Evolutionary conservation across 2,888 invertebrate species (phyloP), one percentile per base, ranked within the genome.

Genomic region (Neria commutata): DNA sequence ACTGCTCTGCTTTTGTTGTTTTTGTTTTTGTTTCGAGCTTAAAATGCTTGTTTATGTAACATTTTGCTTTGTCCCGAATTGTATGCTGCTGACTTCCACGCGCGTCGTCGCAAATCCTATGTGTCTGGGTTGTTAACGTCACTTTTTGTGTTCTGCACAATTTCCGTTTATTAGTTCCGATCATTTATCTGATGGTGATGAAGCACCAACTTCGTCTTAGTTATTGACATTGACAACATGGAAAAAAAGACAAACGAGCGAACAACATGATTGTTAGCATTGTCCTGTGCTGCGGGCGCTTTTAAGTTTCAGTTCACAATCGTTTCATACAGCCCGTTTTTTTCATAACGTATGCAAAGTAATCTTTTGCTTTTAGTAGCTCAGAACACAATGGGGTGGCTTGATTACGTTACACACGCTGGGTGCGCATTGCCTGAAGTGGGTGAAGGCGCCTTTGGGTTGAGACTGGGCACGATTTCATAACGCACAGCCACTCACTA

Each of bases 1-100:
- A n/a, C n/a, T n/a, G n/a, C n/a, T n/a, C n/a, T n/a, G n/a, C n/a
- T n/a, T n/a, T n/a, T n/a, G n/a, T n/a, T n/a, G n/a, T n/a, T n/a
- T n/a, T n/a, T n/a, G n/a, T n/a, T n/a, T n/a, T n/a, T n/a, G n/a
- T n/a, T n/a, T n/a, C n/a, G n/a, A n/a, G n/a, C n/a, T n/a, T n/a
- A n/a, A n/a, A n/a, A n/a, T n/a, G n/a, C n/a, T n/a, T 25, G 45
- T 53, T 53, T 53, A 53, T 53, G 53, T 53, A 53, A 53, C 45
- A 6, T 53, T 53, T 45, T 26, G 10, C 53, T 53, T 29, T 19
- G 17, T 42, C 8, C 19, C 14, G 10, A 40, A 17, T 17, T 21
- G 17, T 51, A 11, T 34, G 16, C 21, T 23, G 14, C 14, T 33
- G n/a, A n/a, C n/a, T n/a, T n/a, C n/a, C n/a, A n/a, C n/a, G n/a